These are phyloP conservation scores for Oncorhynchus kisutch DNA, from an alignment of 2,113 vertebrate genomes.

Conservation along the genomic window DNA sequence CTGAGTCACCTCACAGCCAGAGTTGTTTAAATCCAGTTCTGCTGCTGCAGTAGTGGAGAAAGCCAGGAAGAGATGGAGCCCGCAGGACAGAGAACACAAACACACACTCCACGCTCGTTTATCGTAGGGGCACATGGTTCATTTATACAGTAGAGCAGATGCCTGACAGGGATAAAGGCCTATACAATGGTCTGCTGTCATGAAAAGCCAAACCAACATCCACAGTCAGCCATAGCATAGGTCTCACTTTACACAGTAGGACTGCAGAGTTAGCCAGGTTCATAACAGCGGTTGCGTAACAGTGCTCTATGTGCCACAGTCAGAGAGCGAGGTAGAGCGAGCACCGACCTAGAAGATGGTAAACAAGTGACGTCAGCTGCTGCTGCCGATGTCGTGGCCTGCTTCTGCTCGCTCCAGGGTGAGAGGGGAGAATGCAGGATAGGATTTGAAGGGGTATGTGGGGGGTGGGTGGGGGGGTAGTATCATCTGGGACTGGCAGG, in stretches of 20 bases:
- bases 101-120: background rate
- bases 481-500: no score
- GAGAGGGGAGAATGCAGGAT: background rate
- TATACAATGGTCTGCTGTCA: background rate
- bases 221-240: constrained; percentile 6
- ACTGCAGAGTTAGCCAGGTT: background rate
- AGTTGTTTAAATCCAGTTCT: constrained; percentile 65
- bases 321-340: constrained; percentile 51
- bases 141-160: background rate
- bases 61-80: constrained; percentile 37
- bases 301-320: constrained; percentile 49
- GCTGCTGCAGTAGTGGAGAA: constrained; percentile 48
- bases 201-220: constrained; percentile 8
- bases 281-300: constrained; percentile 61
- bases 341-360: constrained; percentile 59
- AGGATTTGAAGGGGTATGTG: constrained; percentile 2
- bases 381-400: constrained; percentile 54
- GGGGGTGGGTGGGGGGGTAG: background rate
- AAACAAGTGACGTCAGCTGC: constrained; percentile 73
- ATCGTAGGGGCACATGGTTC: background rate
- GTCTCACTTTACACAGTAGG: background rate
- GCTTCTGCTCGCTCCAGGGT: constrained; percentile 46
- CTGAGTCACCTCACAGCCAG: constrained; percentile 44
- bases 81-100: background rate
- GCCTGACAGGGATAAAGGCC: background rate